Percentiles rank a stretch among this genome's conserved stretches.
Conservation (phyloP, 2,797 vertebrate species). For the Nyctalus aviator region DNA sequence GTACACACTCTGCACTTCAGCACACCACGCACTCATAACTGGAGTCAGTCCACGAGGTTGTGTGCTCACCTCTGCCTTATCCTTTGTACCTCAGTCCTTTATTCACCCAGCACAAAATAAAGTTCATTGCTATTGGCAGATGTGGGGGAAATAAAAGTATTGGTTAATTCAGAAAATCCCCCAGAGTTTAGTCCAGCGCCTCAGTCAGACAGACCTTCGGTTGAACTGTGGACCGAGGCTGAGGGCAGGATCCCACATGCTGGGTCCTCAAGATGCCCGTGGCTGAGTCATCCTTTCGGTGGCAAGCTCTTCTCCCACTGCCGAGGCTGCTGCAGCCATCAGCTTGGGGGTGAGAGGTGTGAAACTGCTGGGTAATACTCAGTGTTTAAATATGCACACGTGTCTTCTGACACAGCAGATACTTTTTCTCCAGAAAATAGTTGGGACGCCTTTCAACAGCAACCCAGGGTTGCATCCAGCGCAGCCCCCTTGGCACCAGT, state of each 20-base stretch:
- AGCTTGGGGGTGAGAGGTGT: background rate
- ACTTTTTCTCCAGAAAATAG: constrained; percentile 44
- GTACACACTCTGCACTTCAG: background rate
- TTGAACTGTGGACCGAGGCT: constrained; percentile 48
- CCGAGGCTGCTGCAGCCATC: constrained; percentile 6
- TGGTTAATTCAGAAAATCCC: constrained; percentile 66
- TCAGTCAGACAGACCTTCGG: constrained; percentile 50
- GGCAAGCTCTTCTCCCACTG: background rate
- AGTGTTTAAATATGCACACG: background rate
- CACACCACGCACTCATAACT: background rate
- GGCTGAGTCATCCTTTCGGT: constrained; percentile 42
- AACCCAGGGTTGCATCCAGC: background rate
- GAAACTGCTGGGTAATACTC: constrained; percentile 52
- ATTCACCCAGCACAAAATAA: constrained; percentile 57
- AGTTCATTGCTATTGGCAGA: constrained; percentile 22
- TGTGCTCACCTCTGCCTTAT: background rate
- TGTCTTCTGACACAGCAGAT: constrained; percentile 48
- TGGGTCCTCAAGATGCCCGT: background rate
- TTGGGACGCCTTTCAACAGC: constrained; percentile 12
- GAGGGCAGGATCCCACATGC: constrained; percentile 56
- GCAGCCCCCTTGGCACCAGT: constrained; percentile 1
- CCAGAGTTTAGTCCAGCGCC: background rate
- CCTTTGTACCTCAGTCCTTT: background rate
- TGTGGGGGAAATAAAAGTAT: constrained; percentile 34
- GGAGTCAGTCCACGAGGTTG: background rate